Conservation (phyloP, 2,888 invertebrate species). For the Metallyticus violacea region DNA sequence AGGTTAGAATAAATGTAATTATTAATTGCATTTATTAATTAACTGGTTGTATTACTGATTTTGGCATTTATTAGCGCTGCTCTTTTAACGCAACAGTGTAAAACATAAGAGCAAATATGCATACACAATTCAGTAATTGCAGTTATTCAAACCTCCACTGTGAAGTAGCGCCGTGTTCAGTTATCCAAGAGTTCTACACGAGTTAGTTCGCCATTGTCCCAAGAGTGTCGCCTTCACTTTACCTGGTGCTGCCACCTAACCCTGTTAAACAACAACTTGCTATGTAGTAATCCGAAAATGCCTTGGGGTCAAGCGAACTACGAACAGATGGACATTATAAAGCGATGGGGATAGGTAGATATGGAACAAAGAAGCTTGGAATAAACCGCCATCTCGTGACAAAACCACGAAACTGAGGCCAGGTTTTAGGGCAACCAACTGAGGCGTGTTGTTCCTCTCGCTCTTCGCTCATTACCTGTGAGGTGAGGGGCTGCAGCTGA, state of each 20-base stretch:
- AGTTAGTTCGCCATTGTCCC: neutral
- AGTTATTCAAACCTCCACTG: neutral
- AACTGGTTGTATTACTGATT: too few relatives aligned
- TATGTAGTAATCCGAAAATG: neutral
- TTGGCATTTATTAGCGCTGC: too few relatives aligned
- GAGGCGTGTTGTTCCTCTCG: neutral
- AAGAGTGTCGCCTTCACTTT: neutral
- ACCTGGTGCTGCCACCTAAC: neutral
- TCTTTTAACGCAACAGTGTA: too few relatives aligned
- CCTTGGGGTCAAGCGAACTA: neutral
- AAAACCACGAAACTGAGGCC: constrained; percentile 3
- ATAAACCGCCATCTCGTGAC: constrained; percentile 1
- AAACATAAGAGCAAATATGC: too few relatives aligned
- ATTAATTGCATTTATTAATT: neutral
- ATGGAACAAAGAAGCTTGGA: constrained; percentile 4
- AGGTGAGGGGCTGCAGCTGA: too few relatives aligned
- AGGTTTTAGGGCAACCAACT: neutral
- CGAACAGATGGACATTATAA: neutral
- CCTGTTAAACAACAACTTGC: neutral
- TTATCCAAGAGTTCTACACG: neutral
- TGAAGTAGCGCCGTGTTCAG: neutral
- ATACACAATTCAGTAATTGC: neutral
- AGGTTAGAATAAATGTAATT: neutral
- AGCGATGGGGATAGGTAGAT: neutral
- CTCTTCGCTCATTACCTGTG: neutral